These are phyloP conservation scores for Ophion ventricosus DNA, from an alignment of 2,888 invertebrate species.

Conservation along the genomic window DNA sequence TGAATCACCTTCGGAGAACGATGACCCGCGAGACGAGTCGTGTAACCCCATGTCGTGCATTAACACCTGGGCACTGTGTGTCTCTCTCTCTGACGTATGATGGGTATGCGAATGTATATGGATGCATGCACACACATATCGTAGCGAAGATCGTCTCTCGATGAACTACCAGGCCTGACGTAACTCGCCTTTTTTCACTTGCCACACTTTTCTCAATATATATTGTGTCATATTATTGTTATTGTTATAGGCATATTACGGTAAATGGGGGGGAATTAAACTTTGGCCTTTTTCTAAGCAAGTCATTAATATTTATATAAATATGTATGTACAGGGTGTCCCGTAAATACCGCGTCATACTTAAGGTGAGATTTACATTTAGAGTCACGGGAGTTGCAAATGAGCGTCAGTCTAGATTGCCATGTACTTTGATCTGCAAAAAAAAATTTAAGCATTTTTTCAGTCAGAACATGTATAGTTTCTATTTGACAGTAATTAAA, in stretches of 20 bases:
- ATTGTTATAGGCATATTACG: conserved; percentile 33
- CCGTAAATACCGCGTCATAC: background rate
- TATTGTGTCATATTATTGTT: background rate
- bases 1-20: conserved; percentile 39
- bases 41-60: conserved; percentile 37
- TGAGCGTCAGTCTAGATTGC: too few species aligned
- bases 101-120: background rate
- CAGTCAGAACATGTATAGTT: too few species aligned
- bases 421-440: too few species aligned
- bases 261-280: conserved; percentile 21
- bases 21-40: conserved; percentile 40
- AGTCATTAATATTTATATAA: background rate
- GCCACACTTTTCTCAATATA: conserved; percentile 15
- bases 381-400: too few species aligned
- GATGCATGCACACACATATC: background rate
- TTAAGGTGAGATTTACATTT: too few species aligned
- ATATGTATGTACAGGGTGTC: background rate
- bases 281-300: conserved; percentile 45
- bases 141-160: conserved; percentile 6
- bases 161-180: conserved; percentile 37
- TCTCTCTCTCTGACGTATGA: too few species aligned
- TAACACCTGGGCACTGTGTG: conserved; percentile 24
- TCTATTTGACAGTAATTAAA: too few species aligned
- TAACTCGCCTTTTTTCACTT: conserved; percentile 42
- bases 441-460: too few species aligned